phyloP scores from a whole-genome alignment of 2,113 vertebrate species.

The Perognathus longimembris region DNA sequence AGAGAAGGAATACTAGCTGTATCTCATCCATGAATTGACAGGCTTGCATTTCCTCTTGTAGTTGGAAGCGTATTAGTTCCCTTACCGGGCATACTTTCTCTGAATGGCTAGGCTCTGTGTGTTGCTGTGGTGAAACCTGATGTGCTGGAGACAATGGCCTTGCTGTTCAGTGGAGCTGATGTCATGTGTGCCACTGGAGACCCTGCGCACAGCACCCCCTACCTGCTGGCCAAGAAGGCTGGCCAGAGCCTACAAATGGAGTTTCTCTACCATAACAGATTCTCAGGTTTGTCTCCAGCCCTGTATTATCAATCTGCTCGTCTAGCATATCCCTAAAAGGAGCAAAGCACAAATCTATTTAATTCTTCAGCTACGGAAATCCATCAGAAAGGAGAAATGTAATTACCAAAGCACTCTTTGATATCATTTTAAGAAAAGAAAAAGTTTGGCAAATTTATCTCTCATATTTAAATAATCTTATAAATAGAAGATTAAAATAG shows the following conservation, averaged over 20 bases:
- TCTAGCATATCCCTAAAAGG: not conserved
- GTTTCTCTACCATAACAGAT: slow-evolving; percentile 97
- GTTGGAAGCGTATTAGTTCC: not conserved
- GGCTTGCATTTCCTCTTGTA: not conserved
- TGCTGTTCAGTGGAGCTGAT: slow-evolving; percentile 96
- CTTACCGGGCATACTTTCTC: slow-evolving; percentile 40
- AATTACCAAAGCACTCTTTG: not conserved
- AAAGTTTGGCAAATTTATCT: not conserved
- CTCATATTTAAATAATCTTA: slow-evolving; percentile 39
- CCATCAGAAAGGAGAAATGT: not conserved
- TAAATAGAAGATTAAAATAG: slow-evolving; percentile 62
- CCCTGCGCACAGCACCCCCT: slow-evolving; percentile 92
- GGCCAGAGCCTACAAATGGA: slow-evolving; percentile 97
- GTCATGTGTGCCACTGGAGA: slow-evolving; percentile 96
- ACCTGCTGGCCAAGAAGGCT: slow-evolving; percentile 94
- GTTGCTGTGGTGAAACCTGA: slow-evolving; percentile 92
- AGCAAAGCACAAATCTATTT: not conserved
- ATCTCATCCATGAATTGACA: not conserved
- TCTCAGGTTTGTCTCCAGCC: slow-evolving; percentile 88
- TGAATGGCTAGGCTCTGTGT: slow-evolving; percentile 91
- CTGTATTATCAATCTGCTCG: not conserved
- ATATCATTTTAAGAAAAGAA: slow-evolving; percentile 4
- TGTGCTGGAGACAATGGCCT: slow-evolving; percentile 92
- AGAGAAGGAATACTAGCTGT: not conserved
- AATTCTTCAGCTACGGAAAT: not conserved